Base-by-base conservation (phyloP, 2,797 vertebrate species). In the Notolepis coatsorum region DNA sequence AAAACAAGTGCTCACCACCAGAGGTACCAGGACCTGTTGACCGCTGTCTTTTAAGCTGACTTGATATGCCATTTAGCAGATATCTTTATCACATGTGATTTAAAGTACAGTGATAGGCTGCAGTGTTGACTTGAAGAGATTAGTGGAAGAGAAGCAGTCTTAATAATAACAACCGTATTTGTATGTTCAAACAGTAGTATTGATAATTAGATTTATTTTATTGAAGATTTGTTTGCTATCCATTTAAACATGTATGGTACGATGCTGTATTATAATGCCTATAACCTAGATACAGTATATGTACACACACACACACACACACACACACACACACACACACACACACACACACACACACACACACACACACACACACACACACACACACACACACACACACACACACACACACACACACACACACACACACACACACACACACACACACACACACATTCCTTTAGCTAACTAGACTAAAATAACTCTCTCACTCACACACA, bases 1-100 rank as follows among this genome's bases (percentile, higher is more conserved):
- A 9, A 91, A 91, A 68, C 89, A 93, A 8, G 86, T 90, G 42
- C 88, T 91, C 54, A 80, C 81, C 1, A 88, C 92, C 68, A 94
- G 92, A 87, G 95, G 97, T 96, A 92, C 30, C 8, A 20, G n/a
- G 7, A 17, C 15, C 18, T 13, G 18, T 6, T 10, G 24, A 17
- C 31, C 7, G n/a, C n/a, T 24, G 18, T 18, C 7, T 21, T 46
- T 7, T 42, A 39, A 17, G 15, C 1, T 43, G 20, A 30, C 25
- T 17, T 42, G 18, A 7, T 53, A 15, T 39, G 18, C 8, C 18
- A 28, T 25, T 49, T n/a, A 30, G 9, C 35, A 37, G 49, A 17
- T 41, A 5, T 4, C 1, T 47, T 27, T 2, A 47, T 7, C 20
- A 13, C 21, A 5, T 23, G 1, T 10, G 10, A 10, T 23, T 33